Percentiles rank a stretch among this genome's conserved stretches.
Evolutionary conservation across 2,888 invertebrate genomes (phyloP).

Genomic region (Phlogophora meticulosa): DNA sequence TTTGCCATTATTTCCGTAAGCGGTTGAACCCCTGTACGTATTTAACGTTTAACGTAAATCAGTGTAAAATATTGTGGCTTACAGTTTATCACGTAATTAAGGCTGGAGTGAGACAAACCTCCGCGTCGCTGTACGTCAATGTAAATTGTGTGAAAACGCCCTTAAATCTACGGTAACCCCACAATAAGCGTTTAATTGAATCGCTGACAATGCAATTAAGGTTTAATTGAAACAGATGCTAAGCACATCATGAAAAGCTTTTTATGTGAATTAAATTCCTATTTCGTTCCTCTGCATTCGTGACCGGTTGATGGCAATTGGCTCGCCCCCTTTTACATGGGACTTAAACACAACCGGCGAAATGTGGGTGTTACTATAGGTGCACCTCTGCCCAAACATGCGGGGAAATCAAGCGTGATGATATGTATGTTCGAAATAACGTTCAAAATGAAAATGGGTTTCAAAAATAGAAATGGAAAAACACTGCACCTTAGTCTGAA

Average conservation of each 20-base stretch:
- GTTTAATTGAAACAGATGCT: constrained; percentile 51
- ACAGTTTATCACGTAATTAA: constrained; percentile 73
- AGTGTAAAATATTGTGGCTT: constrained; percentile 71
- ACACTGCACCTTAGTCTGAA: no score
- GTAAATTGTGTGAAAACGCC: constrained; percentile 67
- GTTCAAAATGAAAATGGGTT: not conserved
- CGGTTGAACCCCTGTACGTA: constrained; percentile 32
- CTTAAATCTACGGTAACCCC: constrained; percentile 59
- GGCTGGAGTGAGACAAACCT: constrained; percentile 52
- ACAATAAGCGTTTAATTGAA: constrained; percentile 65
- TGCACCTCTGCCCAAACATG: no score
- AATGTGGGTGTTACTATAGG: no score
- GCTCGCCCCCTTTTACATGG: no score
- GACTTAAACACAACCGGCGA: no score
- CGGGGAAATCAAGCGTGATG: no score
- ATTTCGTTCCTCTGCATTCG: no score
- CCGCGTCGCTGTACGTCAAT: constrained; percentile 65
- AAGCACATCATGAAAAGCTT: constrained; percentile 30
- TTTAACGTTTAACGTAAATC: constrained; percentile 65
- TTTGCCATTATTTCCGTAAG: constrained; percentile 38
- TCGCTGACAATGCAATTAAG: constrained; percentile 63
- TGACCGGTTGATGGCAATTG: no score
- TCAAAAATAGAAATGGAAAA: not conserved
- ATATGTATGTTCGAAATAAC: no score
- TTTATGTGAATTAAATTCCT: constrained; percentile 39